phyloP scores from a whole-genome alignment of 1,140 invertebrate species.

The Aleiodes sp. region DNA sequence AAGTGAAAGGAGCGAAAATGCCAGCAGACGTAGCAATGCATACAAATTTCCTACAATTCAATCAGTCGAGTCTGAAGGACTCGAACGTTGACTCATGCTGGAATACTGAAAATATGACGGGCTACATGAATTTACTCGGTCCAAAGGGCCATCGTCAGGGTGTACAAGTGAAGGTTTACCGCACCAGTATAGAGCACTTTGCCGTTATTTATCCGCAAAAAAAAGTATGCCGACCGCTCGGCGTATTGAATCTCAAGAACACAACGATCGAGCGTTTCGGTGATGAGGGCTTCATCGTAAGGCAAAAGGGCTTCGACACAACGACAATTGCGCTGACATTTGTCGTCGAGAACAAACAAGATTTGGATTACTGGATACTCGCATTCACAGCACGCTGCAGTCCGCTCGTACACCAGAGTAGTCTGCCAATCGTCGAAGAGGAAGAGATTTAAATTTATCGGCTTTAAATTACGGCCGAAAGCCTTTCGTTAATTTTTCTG shows the following conservation, averaged over 20 bases:
- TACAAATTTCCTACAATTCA: slow-evolving; percentile 55
- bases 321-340: slow-evolving; percentile 69
- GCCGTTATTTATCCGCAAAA: slow-evolving; percentile 75
- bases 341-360: slow-evolving; percentile 68
- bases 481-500: slow-evolving; percentile 25
- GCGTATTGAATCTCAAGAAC: slow-evolving; percentile 72
- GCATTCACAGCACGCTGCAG: slow-evolving; percentile 70
- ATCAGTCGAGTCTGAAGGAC: slow-evolving; percentile 48
- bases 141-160: slow-evolving; percentile 70
- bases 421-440: slow-evolving; percentile 72
- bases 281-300: slow-evolving; percentile 68
- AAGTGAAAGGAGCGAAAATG: slow-evolving; percentile 48
- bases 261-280: slow-evolving; percentile 67
- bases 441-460: slow-evolving; percentile 64
- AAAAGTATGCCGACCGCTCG: slow-evolving; percentile 71
- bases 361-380: slow-evolving; percentile 71
- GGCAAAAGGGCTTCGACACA: slow-evolving; percentile 72
- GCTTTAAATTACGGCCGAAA: slow-evolving; percentile 35
- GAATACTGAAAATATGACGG: slow-evolving; percentile 72
- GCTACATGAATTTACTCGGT: slow-evolving; percentile 70
- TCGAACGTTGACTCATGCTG: slow-evolving; percentile 61
- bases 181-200: slow-evolving; percentile 74
- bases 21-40: slow-evolving; percentile 63
- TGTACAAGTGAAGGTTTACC: slow-evolving; percentile 73
- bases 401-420: slow-evolving; percentile 67